A percentile compares a stretch with the other conserved stretches of the same genome.
Conservation (phyloP, 2,888 invertebrate genomes). For the Acholoe squamosa region DNA sequence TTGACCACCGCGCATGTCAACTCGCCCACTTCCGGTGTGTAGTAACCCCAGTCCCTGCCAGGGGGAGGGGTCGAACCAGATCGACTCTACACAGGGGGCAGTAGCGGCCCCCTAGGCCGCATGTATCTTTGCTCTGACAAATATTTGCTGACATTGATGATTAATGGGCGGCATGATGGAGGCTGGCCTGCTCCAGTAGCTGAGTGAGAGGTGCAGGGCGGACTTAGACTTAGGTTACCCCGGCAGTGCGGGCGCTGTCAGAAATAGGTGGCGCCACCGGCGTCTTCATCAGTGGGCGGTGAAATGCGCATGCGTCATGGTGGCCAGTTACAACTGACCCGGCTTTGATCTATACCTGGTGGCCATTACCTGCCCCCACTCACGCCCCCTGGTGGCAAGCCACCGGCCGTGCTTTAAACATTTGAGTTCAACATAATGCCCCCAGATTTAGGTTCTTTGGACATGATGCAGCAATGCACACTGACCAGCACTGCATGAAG, state of each 20-base stretch:
- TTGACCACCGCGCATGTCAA: conserved; percentile 3
- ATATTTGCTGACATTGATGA: background rate
- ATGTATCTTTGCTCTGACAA: conserved; percentile 33
- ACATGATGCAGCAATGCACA: too few relatives aligned
- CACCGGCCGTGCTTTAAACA: too few relatives aligned
- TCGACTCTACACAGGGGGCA: background rate
- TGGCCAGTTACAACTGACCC: background rate
- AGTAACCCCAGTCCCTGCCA: background rate
- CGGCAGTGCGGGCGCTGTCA: background rate
- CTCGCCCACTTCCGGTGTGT: background rate
- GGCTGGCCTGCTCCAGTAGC: background rate
- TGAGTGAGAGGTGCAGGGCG: background rate
- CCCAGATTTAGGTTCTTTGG: too few relatives aligned
- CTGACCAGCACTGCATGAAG: too few relatives aligned
- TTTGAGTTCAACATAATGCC: too few relatives aligned
- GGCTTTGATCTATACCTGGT: background rate
- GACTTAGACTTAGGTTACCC: conserved; percentile 12
- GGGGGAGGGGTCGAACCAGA: background rate
- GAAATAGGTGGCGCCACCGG: conserved; percentile 14
- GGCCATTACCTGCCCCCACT: background rate
- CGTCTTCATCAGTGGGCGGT: conserved; percentile 1
- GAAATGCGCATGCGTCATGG: conserved; percentile 29
- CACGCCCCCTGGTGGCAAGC: too few relatives aligned
- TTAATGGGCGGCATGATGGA: conserved; percentile 15
- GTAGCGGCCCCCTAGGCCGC: background rate